A percentile compares a stretch with the other conserved stretches of the same genome.
phyloP scores from a whole-genome alignment of 1,140 invertebrate genomes.

The Drosophila ercepeae region DNA sequence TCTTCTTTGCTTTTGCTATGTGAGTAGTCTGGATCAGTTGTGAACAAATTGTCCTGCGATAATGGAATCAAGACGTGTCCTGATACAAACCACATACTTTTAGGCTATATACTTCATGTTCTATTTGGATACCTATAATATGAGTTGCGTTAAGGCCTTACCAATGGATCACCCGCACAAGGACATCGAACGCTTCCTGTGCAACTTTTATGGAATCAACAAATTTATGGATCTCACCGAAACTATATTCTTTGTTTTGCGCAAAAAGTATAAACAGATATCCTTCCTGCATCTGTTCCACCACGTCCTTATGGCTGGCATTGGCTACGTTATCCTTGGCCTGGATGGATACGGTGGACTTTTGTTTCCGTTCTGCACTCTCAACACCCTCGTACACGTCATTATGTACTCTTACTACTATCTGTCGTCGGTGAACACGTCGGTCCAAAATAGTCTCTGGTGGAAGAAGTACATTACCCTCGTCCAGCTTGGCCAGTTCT shows the following conservation, averaged over 20 bases:
- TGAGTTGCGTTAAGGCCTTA: slow-evolving; percentile 22
- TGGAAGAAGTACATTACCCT: slow-evolving; percentile 45
- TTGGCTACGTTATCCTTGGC: slow-evolving; percentile 1
- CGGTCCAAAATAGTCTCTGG: slow-evolving; percentile 15
- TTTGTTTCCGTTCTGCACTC: slow-evolving; percentile 42
- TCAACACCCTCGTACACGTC: slow-evolving; percentile 29
- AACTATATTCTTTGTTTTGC: slow-evolving; percentile 58
- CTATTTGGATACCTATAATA: slow-evolving; percentile 18
- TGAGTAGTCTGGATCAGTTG: not conserved
- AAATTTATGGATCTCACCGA: slow-evolving; percentile 52
- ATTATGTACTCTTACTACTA: slow-evolving; percentile 45
- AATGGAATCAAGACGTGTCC: not conserved
- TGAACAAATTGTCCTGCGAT: not conserved
- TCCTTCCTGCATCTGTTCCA: slow-evolving; percentile 53
- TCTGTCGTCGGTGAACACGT: slow-evolving; percentile 17
- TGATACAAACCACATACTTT: not conserved
- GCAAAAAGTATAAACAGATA: slow-evolving; percentile 55
- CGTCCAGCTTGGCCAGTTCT: slow-evolving; percentile 24
- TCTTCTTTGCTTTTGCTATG: not conserved
- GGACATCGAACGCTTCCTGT: slow-evolving; percentile 13
- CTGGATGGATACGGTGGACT: slow-evolving; percentile 86
- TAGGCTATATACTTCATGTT: slow-evolving; percentile 33
- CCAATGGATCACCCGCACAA: slow-evolving; percentile 45
- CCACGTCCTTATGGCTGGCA: slow-evolving; percentile 85
- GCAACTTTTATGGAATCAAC: slow-evolving; percentile 50